Base-by-base conservation (phyloP, 2,113 vertebrate species). In the Pogonocichla stellata region DNA sequence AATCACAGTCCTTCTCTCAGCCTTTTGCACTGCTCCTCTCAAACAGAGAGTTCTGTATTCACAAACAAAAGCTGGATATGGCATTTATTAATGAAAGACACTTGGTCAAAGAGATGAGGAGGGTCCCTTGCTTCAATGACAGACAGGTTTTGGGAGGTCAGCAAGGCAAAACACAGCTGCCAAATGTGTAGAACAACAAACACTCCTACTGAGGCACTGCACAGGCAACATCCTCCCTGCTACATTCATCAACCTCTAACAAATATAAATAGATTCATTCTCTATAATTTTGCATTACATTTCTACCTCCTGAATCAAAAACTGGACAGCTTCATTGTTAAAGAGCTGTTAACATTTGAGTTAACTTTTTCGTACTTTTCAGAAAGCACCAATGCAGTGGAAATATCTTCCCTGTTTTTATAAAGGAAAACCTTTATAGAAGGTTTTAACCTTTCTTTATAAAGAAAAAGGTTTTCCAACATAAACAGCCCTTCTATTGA, bases 331-430 rank as follows among this genome's bases (percentile, higher is more conserved):
- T 51, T 75, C 19, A 20, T 10, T 9, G 2, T 26, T 23, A 33
- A 25, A 72, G 25, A 91, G 26, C 29, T 56, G 56, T 8, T 12
- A 95, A 18, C 2, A 1, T 47, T 18, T 0, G 0, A n/a, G 15
- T 34, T 51, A 48, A 62, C 16, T 88, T 43, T 42, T 16, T 25
- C 38, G 31, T 42, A 28, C 8, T 40, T 86, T 65, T 36, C 24
- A 69, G 25, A 80, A 77, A 83, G 72, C 25, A 75, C 5, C 20
- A 65, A 28, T 0, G 4, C 28, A 67, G 10, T 19, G 8, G 42
- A 58, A 74, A 47, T 36, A 12, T 9, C 12, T 45, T 62, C 34
- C 11, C 42, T 53, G 25, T 9, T 48, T 82, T 88, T 31, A 28
- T 18, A 51, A 73, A 65, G 17, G 31, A 45, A 70, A 81, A 43